A percentile compares a stretch with the other conserved stretches of the same genome.
Evolutionary conservation across 2,113 vertebrate species (phyloP).

Genomic region (Zootoca vivipara): DNA sequence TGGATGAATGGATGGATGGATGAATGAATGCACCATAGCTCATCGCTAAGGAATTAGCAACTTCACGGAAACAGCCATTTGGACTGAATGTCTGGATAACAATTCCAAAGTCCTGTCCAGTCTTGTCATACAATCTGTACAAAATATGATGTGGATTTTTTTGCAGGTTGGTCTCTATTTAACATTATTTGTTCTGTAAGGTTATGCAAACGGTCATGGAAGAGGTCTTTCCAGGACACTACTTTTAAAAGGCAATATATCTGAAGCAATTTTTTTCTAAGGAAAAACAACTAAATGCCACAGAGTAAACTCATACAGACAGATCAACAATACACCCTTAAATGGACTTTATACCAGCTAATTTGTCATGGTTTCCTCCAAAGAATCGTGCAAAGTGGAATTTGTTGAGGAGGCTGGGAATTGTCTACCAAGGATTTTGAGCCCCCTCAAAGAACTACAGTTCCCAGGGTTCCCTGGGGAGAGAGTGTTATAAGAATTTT

Average conservation of each 20-base stretch:
- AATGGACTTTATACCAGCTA: not conserved
- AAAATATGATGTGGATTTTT: not conserved
- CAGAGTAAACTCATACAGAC: not conserved
- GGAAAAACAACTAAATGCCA: not conserved
- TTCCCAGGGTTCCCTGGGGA: not conserved
- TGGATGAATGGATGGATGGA: not conserved
- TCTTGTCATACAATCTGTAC: not conserved
- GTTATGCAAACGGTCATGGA: not conserved
- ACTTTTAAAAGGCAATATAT: not conserved
- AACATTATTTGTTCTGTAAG: not conserved
- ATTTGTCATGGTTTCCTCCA: not conserved
- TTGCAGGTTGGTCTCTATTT: not conserved
- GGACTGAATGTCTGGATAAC: not conserved
- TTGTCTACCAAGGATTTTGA: not conserved
- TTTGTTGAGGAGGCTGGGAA: not conserved
- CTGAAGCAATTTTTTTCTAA: not conserved
- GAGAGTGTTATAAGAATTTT: too few species aligned
- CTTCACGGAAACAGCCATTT: conserved; percentile 4
- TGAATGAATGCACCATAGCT: not conserved
- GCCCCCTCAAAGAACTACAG: not conserved
- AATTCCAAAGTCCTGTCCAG: not conserved
- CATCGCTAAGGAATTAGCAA: not conserved
- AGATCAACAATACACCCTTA: not conserved
- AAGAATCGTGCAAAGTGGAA: not conserved
- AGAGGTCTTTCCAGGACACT: not conserved